Base-by-base conservation (phyloP, 2,797 vertebrate genomes). In the Pseudochirops cupreus region DNA sequence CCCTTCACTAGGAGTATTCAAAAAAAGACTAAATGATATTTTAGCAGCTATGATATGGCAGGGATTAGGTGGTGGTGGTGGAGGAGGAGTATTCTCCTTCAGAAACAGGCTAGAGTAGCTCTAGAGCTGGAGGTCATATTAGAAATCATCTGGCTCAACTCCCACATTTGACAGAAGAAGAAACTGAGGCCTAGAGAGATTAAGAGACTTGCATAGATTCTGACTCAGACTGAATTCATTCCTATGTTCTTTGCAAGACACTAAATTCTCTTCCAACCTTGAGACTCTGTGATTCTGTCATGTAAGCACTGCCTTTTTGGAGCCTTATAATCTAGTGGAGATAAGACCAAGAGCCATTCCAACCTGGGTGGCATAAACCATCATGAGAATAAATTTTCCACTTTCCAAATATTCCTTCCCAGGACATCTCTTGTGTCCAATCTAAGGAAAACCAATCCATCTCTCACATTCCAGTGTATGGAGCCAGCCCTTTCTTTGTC, bases 401-500 rank as follows among this genome's bases (percentile, higher is more conserved):
- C 10, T 50, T 94, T 93, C 57, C 90, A 95, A 96, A 46, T 90
- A 93, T 4, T 3, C 55, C 18, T 94, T 95, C n/a, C 62, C 74
- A 92, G 62, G 53, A 14, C 9, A n/a, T n/a, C 91, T 90, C 95
- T 91, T 56, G 18, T 92, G 50, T 91, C 94, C 92, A 93, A 93
- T 96, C 95, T 92, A 74, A 96, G 46, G 92, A 96, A 93, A 91
- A 87, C 58, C 94, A 26, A 13, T 46, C 62, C 95, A 92, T 28
- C 82, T 96, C 10, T 0, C 53, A 56, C 56, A 24, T 62, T 93
- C 92, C 91, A 95, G 89, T 94, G 91, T 92, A 95, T 94, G 82
- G 33, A 55, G 67, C 93, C 90, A 39, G 74, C 29, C 90, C 55
- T 95, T 94, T 93, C 92, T 97, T 96, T 91, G 92, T 97, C 94